Conservation (phyloP, 2,888 invertebrate species). For the Piscicola geometra region DNA sequence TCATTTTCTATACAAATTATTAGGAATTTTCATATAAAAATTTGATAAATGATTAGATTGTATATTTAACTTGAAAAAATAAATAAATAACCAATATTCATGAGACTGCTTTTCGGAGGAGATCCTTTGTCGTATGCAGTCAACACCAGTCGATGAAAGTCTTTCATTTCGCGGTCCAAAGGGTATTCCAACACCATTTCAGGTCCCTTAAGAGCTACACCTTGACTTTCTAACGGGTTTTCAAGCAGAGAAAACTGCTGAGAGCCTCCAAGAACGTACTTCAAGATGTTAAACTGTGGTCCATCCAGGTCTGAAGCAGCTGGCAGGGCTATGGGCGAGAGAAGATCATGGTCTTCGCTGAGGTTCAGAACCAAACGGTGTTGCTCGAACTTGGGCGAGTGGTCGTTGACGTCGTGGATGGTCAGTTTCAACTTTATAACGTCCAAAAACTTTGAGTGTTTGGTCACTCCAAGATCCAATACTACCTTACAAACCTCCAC, state of each 20-base stretch:
- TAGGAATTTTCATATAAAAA: too few relatives aligned
- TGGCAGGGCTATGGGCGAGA: neutral
- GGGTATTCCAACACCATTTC: neutral
- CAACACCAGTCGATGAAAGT: neutral
- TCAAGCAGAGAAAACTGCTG: neutral
- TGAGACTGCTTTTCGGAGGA: slow-evolving; percentile 4
- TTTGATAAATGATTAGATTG: too few relatives aligned
- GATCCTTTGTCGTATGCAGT: neutral
- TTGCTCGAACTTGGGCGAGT: neutral
- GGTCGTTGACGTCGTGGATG: slow-evolving; percentile 8
- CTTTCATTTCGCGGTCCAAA: neutral
- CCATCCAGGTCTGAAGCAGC: slow-evolving; percentile 7
- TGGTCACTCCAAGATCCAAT: neutral
- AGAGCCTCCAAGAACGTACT: neutral
- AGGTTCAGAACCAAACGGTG: slow-evolving; percentile 2
- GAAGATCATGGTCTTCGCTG: neutral
- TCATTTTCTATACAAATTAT: too few relatives aligned
- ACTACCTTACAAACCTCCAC: neutral
- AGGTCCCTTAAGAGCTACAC: neutral
- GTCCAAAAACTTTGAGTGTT: neutral
- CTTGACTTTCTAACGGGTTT: neutral
- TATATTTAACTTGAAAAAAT: too few relatives aligned
- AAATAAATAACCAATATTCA: neutral
- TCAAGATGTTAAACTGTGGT: neutral
- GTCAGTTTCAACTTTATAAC: neutral